Conservation (phyloP, 2,888 invertebrate species). For the Pristionchus fissidentatus region DNA sequence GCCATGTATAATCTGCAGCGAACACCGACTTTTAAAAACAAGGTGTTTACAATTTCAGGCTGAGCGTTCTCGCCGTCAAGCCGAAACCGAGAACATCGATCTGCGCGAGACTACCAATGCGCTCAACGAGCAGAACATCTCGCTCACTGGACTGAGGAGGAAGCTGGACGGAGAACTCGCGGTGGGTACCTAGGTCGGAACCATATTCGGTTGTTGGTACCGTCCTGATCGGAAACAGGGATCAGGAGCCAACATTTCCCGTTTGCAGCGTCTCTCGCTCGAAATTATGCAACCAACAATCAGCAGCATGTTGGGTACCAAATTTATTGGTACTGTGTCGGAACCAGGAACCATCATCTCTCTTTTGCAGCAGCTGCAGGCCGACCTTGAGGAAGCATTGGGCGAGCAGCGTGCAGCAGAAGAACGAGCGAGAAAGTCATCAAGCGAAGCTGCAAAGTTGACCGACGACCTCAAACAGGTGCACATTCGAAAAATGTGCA, state of each 20-base stretch:
- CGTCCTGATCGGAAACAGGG: no score
- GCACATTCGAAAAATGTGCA: background rate
- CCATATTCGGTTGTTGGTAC: background rate
- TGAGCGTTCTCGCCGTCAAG: constrained; percentile 96
- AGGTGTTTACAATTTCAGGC: constrained; percentile 78
- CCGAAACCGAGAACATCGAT: constrained; percentile 96
- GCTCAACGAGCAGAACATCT: constrained; percentile 87
- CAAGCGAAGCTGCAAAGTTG: constrained; percentile 96
- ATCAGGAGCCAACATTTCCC: background rate
- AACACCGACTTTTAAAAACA: background rate
- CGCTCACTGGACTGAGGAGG: constrained; percentile 89
- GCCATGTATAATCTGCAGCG: background rate
- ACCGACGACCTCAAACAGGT: constrained; percentile 91
- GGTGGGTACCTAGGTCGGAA: constrained; percentile 76
- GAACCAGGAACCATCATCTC: background rate
- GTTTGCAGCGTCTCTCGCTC: constrained; percentile 68
- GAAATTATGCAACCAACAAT: constrained; percentile 98
- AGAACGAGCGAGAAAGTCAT: constrained; percentile 98
- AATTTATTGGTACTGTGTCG: background rate
- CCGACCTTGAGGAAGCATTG: constrained; percentile 95
- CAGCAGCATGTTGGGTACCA: no score
- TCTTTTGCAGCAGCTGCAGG: constrained; percentile 63
- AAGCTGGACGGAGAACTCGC: constrained; percentile 98
- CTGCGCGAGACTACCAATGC: constrained; percentile 92
- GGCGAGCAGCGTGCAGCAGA: constrained; percentile 98